Evolutionary conservation across 1,140 invertebrate species (phyloP).

Genomic region (Apis dorsata): DNA sequence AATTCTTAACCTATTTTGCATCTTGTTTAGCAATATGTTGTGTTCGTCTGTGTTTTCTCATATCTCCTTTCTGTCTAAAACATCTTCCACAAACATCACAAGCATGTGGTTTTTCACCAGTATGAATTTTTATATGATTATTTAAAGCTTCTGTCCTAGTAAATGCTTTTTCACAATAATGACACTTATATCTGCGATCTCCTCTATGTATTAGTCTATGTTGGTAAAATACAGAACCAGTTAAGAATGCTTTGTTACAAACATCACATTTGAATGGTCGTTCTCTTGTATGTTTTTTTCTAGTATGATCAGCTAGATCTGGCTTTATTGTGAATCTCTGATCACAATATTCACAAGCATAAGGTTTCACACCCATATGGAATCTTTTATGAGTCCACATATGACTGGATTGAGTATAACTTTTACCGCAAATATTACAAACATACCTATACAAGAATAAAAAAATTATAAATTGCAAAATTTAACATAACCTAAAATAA

Average conservation of each 20-base stretch:
- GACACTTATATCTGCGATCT: conserved; percentile 88
- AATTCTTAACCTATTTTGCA: conserved; percentile 19
- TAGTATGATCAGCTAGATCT: conserved; percentile 85
- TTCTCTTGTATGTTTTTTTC: conserved; percentile 85
- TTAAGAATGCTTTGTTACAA: conserved; percentile 87
- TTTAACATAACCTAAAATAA: neutral
- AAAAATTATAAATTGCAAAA: neutral
- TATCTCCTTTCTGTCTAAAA: conserved; percentile 83
- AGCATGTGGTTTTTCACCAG: conserved; percentile 85
- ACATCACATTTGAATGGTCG: conserved; percentile 86
- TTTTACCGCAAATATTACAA: conserved; percentile 82
- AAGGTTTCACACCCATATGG: conserved; percentile 83
- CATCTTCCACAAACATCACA: conserved; percentile 85
- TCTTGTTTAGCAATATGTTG: conserved; percentile 75
- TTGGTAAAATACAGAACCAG: conserved; percentile 87
- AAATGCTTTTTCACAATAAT: conserved; percentile 82
- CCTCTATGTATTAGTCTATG: conserved; percentile 89
- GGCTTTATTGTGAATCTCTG: conserved; percentile 84
- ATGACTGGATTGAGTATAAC: conserved; percentile 83
- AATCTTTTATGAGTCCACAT: conserved; percentile 83
- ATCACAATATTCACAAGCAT: conserved; percentile 83
- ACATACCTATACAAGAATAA: conserved; percentile 57
- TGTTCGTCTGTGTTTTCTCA: conserved; percentile 82
- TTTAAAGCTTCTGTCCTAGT: conserved; percentile 83
- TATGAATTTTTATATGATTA: conserved; percentile 85